These are phyloP conservation scores for Nibea coibor DNA, from an alignment of 2,113 vertebrate genomes.

Conservation along the genomic window DNA sequence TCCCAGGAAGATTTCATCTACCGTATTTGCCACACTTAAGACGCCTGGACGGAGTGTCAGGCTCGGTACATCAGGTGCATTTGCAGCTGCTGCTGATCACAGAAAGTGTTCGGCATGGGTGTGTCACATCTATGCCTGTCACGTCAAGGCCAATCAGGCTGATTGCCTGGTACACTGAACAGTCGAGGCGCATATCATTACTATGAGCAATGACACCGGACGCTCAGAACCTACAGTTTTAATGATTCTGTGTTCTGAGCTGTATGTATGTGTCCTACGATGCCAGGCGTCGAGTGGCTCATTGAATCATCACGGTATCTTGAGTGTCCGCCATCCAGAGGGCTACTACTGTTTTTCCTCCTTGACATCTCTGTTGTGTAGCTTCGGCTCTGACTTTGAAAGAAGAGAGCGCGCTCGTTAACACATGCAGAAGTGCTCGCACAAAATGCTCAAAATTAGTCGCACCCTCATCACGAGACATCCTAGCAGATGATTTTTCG, in stretches of 20 bases:
- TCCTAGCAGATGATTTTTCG: neutral
- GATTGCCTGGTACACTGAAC: slow-evolving; percentile 47
- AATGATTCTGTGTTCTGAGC: neutral
- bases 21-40: slow-evolving; percentile 44
- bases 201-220: slow-evolving; percentile 32
- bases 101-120: slow-evolving; percentile 43
- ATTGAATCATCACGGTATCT: slow-evolving; percentile 13
- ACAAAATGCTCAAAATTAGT: slow-evolving; percentile 11
- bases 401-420: slow-evolving; percentile 21
- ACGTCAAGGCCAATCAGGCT: slow-evolving; percentile 57
- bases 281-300: slow-evolving; percentile 1
- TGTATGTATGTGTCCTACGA: neutral
- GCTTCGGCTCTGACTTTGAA: slow-evolving; percentile 2
- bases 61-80: slow-evolving; percentile 29
- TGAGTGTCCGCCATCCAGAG: neutral
- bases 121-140: slow-evolving; percentile 21
- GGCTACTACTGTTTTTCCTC: neutral
- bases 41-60: slow-evolving; percentile 27
- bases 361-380: neutral
- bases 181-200: slow-evolving; percentile 18
- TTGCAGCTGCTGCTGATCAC: slow-evolving; percentile 59
- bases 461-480: slow-evolving; percentile 18
- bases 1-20: slow-evolving; percentile 46
- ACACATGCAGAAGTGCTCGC: neutral
- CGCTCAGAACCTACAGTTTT: neutral